phyloP scores from a whole-genome alignment of 2,113 vertebrate genomes.

The Rhodinocichla rosea region DNA sequence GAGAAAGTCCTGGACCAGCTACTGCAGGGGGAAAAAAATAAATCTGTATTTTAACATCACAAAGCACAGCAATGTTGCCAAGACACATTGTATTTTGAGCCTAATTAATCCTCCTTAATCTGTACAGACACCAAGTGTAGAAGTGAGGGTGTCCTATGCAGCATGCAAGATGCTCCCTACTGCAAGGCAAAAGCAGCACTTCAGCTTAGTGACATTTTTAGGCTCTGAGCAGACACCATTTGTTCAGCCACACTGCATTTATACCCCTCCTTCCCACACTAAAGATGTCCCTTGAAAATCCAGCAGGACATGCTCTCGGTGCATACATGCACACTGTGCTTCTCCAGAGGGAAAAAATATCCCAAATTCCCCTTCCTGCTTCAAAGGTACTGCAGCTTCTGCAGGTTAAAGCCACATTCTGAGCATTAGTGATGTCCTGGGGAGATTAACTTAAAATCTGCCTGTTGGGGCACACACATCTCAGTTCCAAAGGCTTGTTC shows the following conservation, averaged over 20 bases:
- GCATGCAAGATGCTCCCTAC: not conserved
- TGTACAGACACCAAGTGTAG: not conserved
- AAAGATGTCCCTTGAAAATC: not conserved
- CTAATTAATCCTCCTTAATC: slow-evolving; percentile 38
- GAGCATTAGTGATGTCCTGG: not conserved
- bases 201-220: not conserved
- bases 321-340: not conserved
- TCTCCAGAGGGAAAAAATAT: not conserved
- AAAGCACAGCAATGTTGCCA: not conserved
- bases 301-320: fast-evolving
- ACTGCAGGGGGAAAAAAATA: not conserved
- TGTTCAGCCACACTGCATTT: not conserved
- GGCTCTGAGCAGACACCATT: not conserved
- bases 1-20: not conserved
- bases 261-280: not conserved
- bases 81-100: slow-evolving; percentile 11
- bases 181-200: not conserved
- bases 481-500: not conserved
- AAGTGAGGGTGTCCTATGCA: not conserved
- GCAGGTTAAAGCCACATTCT: not conserved
- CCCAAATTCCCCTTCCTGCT: not conserved
- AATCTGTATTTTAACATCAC: not conserved
- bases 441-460: not conserved
- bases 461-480: not conserved
- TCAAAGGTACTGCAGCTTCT: not conserved